Percentiles rank a stretch among this genome's conserved stretches.
phyloP scores from a whole-genome alignment of 2,797 vertebrate species.

The Austrolebias charrua region DNA sequence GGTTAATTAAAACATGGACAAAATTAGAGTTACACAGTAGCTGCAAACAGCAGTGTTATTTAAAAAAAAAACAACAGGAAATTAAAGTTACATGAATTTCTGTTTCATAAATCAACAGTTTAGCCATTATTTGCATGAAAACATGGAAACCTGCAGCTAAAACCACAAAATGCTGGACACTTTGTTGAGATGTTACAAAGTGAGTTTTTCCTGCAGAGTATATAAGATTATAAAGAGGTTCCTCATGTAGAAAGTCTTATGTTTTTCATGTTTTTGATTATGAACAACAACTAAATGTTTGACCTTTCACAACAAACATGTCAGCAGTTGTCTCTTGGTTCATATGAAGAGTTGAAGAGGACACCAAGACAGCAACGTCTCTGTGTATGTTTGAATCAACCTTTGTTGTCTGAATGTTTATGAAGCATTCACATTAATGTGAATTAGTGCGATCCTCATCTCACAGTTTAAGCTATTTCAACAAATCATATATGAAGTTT shows the following conservation, averaged over 20 bases:
- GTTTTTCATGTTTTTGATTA: conserved; percentile 9
- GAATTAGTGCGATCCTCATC: too few relatives aligned
- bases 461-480: too few relatives aligned
- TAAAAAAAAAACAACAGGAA: background rate
- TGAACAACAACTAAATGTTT: conserved; percentile 54
- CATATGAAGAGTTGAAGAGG: conserved; percentile 33
- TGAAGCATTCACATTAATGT: too few relatives aligned
- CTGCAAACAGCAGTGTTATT: background rate
- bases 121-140: background rate
- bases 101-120: background rate
- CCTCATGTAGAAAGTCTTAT: background rate
- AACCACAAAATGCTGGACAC: conserved; percentile 21
- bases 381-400: conserved; percentile 9
- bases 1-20: background rate
- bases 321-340: conserved; percentile 55
- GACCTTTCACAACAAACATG: conserved; percentile 63
- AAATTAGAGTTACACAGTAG: conserved; percentile 3
- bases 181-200: background rate
- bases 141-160: conserved; percentile 13
- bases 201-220: conserved; percentile 3
- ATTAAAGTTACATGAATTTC: background rate
- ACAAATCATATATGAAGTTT: too few relatives aligned
- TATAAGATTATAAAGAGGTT: background rate
- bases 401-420: background rate
- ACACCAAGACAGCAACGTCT: conserved; percentile 20